A percentile compares a stretch with the other conserved stretches of the same genome.
These are phyloP conservation scores for Ageneiosus marmoratus DNA, from an alignment of 2,113 vertebrate species.

Conservation along the genomic window DNA sequence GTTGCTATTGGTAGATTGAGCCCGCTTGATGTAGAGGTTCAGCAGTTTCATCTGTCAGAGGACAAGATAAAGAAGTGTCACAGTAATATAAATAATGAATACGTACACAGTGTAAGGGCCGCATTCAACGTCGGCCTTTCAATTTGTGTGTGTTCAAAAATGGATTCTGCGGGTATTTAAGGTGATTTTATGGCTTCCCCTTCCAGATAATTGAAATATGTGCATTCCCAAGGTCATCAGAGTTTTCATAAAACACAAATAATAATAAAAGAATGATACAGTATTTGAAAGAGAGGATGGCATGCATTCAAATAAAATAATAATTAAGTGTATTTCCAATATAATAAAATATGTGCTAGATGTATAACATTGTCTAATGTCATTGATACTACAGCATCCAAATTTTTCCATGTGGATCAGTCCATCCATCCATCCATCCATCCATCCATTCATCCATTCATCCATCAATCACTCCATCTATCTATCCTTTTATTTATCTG, in stretches of 20 bases:
- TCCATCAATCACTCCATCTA: no score
- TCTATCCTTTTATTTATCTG: no score
- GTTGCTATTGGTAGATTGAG: constrained; percentile 94
- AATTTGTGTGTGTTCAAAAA: background rate
- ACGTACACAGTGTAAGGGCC: background rate
- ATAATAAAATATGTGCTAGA: background rate
- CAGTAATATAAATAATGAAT: background rate
- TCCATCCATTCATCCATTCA: no score
- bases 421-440: no score
- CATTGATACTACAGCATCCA: background rate
- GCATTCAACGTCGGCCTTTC: background rate
- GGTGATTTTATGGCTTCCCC: background rate
- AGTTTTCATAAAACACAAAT: background rate
- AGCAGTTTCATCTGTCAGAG: constrained; percentile 89
- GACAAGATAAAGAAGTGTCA: background rate
- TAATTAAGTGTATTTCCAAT: background rate
- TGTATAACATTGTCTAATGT: background rate
- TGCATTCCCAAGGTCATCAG: background rate
- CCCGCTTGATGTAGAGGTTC: constrained; percentile 96
- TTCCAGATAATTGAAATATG: background rate
- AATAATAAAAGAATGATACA: background rate
- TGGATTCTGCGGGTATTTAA: background rate
- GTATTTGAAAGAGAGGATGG: background rate
- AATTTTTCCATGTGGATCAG: background rate
- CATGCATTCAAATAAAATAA: background rate